A percentile compares a stretch with the other conserved stretches of the same genome.
Conservation (phyloP, 2,888 invertebrate species). For the Coecobrya sp. region DNA sequence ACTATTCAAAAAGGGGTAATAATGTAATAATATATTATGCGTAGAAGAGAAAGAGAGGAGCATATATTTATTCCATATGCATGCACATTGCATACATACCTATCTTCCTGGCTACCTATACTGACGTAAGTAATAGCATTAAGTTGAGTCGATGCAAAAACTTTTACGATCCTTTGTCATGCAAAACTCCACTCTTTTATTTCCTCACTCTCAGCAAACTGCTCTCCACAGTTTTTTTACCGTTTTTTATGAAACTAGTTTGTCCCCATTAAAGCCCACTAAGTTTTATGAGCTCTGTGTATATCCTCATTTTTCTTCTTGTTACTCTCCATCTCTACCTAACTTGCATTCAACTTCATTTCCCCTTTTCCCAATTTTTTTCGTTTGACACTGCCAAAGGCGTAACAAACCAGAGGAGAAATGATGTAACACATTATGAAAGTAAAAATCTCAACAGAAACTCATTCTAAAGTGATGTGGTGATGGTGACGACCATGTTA, state of each 20-base stretch:
- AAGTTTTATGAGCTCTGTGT: slow-evolving; percentile 73
- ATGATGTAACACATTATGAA: slow-evolving; percentile 42
- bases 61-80: too few relatives aligned
- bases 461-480: slow-evolving; percentile 8
- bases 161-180: slow-evolving; percentile 78
- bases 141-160: slow-evolving; percentile 63
- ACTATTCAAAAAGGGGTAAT: slow-evolving; percentile 1
- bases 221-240: slow-evolving; percentile 60
- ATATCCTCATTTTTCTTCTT: slow-evolving; percentile 46
- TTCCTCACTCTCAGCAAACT: slow-evolving; percentile 72
- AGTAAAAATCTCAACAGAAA: background rate
- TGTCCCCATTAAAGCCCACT: slow-evolving; percentile 76
- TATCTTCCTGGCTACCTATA: background rate
- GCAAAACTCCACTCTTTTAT: slow-evolving; percentile 79
- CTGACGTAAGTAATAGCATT: background rate
- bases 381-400: slow-evolving; percentile 61
- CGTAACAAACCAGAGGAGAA: slow-evolving; percentile 18
- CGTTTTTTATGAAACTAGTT: slow-evolving; percentile 77
- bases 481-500: background rate
- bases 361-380: background rate
- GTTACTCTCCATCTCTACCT: background rate
- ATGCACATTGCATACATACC: background rate
- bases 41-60: too few relatives aligned
- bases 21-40: slow-evolving; percentile 52
- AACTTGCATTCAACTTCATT: background rate